Conservation (phyloP, 2,888 invertebrate genomes). For the Synanthedon tipuliformis region DNA sequence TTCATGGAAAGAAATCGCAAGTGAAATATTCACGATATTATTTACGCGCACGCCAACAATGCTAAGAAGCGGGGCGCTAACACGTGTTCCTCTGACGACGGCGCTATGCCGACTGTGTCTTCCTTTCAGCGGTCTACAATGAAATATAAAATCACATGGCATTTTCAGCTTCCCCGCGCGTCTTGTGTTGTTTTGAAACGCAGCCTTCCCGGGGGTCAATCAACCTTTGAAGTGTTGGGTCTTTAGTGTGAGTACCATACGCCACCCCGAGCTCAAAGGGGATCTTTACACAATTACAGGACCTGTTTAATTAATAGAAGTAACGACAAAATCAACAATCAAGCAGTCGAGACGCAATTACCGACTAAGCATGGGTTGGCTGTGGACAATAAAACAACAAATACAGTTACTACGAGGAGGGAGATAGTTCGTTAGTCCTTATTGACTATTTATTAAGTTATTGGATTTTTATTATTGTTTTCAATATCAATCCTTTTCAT, state of each 20-base stretch:
- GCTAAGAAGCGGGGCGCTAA: slow-evolving; percentile 7
- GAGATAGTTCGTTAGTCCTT: background rate
- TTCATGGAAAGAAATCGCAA: background rate
- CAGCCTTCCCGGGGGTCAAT: slow-evolving; percentile 42
- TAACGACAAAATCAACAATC: slow-evolving; percentile 1
- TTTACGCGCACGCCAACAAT: slow-evolving; percentile 38
- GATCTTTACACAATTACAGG: slow-evolving; percentile 16
- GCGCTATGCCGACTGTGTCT: slow-evolving; percentile 40
- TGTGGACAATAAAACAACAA: background rate
- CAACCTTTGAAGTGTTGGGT: slow-evolving; percentile 43
- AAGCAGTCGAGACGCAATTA: background rate
- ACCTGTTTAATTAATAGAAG: slow-evolving; percentile 16
- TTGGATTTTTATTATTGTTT: no score
- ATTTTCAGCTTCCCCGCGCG: slow-evolving; percentile 28
- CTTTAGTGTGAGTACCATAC: slow-evolving; percentile 13
- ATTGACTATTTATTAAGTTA: no score
- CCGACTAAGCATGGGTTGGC: background rate
- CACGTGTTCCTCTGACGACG: slow-evolving; percentile 24
- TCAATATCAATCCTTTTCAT: no score
- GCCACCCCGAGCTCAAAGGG: slow-evolving; percentile 10
- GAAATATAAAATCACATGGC: slow-evolving; percentile 46
- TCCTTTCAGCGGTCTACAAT: slow-evolving; percentile 20
- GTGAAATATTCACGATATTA: slow-evolving; percentile 39
- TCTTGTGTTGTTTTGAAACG: slow-evolving; percentile 35
- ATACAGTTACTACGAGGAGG: background rate